Evolutionary conservation across 2,888 invertebrate species (phyloP).

Genomic region (Melieria picta): DNA sequence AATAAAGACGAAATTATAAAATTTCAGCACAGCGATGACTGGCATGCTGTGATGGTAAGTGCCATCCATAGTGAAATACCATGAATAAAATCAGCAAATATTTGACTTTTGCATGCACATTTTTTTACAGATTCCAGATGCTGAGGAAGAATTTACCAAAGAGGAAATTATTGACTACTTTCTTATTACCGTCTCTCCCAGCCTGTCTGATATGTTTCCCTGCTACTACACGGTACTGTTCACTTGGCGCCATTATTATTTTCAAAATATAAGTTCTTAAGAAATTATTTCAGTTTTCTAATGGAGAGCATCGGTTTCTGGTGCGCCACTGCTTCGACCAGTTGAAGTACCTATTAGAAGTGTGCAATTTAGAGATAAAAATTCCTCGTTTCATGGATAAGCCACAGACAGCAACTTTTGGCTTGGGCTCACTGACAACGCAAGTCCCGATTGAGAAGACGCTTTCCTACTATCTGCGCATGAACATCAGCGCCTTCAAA

Average conservation of each 20-base stretch:
- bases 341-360: conserved; percentile 50
- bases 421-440: conserved; percentile 31
- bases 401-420: conserved; percentile 21
- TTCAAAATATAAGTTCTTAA: conserved; percentile 4
- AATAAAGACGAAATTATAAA: conserved; percentile 46
- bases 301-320: conserved; percentile 55
- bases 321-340: conserved; percentile 59
- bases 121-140: conserved; percentile 54
- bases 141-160: conserved; percentile 45
- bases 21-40: conserved; percentile 53
- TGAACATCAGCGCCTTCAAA: conserved; percentile 55
- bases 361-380: conserved; percentile 51
- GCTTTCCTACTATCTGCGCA: conserved; percentile 51
- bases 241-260: neutral
- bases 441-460: conserved; percentile 40
- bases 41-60: conserved; percentile 59
- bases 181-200: conserved; percentile 50
- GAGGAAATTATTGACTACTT: conserved; percentile 55
- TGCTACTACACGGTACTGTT: conserved; percentile 59
- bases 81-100: no score
- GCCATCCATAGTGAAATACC: no score
- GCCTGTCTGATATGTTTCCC: conserved; percentile 56
- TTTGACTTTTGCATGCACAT: neutral
- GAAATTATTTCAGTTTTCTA: conserved; percentile 47
- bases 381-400: conserved; percentile 46